These are phyloP conservation scores for Polymixis lichenea DNA, from an alignment of 2,888 invertebrate species.

Conservation along the genomic window DNA sequence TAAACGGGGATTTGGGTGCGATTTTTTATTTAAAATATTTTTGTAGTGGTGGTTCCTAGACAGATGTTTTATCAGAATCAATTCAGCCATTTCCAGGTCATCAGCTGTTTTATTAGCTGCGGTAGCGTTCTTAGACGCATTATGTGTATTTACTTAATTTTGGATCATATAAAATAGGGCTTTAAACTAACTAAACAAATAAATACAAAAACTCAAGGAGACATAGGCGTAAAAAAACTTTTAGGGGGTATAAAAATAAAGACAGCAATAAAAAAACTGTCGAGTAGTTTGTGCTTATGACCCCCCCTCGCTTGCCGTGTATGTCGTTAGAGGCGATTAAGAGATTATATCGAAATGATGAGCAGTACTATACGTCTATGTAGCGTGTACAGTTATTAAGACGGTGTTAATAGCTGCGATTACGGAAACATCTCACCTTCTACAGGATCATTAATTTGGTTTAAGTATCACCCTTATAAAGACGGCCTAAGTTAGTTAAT, in stretches of 20 bases:
- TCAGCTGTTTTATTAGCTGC: too few species aligned
- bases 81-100: too few species aligned
- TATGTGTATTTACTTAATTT: too few species aligned
- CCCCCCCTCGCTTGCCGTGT: slow-evolving; percentile 21
- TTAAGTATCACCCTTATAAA: slow-evolving; percentile 21
- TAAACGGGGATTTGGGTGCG: too few species aligned
- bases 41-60: too few species aligned
- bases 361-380: slow-evolving; percentile 22
- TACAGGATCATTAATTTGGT: slow-evolving; percentile 32
- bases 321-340: slow-evolving; percentile 46
- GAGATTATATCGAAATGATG: slow-evolving; percentile 49
- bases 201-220: too few species aligned
- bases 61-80: too few species aligned
- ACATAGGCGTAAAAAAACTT: background rate
- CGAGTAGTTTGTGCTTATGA: slow-evolving; percentile 6
- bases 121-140: too few species aligned
- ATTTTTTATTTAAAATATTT: too few species aligned
- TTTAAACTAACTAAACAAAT: too few species aligned
- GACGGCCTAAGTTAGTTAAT: background rate
- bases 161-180: too few species aligned
- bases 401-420: slow-evolving; percentile 40
- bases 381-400: slow-evolving; percentile 15
- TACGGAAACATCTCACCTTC: slow-evolving; percentile 21
- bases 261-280: slow-evolving; percentile 23
- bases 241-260: slow-evolving; percentile 25